Conservation (phyloP, 2,888 invertebrate species). For the Crossocerus cetratus region DNA sequence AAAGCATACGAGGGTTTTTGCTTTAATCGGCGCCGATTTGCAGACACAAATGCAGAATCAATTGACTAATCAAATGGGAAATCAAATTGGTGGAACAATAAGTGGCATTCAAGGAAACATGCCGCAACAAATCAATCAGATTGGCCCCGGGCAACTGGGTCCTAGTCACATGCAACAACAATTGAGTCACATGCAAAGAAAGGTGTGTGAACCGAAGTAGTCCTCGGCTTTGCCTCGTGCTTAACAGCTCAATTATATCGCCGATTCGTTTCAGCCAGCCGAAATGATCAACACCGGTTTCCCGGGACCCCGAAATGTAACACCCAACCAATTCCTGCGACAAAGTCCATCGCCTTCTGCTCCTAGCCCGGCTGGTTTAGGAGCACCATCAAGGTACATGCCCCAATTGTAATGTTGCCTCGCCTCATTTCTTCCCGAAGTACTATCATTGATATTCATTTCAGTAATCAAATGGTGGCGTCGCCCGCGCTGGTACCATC, state of each 20-base stretch:
- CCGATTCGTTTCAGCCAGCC: conserved; percentile 59
- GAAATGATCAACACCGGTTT: conserved; percentile 79
- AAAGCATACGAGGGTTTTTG: neutral
- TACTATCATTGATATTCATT: conserved; percentile 24
- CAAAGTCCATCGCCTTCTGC: conserved; percentile 90
- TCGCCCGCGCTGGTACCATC: conserved; percentile 85
- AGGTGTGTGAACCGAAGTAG: conserved; percentile 57
- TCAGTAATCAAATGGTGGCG: conserved; percentile 82
- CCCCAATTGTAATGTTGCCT: no score
- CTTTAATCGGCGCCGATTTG: neutral
- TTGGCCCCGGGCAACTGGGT: conserved; percentile 71
- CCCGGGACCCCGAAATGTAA: conserved; percentile 81
- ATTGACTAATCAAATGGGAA: conserved; percentile 72
- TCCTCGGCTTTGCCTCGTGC: neutral
- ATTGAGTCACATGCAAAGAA: conserved; percentile 77
- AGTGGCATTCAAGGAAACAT: conserved; percentile 69
- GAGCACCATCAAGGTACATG: conserved; percentile 76
- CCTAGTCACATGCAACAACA: conserved; percentile 75
- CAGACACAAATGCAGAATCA: conserved; percentile 73
- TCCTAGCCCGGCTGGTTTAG: conserved; percentile 83
- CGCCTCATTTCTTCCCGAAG: no score
- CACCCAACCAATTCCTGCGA: conserved; percentile 86
- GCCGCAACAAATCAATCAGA: conserved; percentile 75
- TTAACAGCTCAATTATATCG: conserved; percentile 8
- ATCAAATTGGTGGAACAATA: conserved; percentile 72